A percentile compares a stretch with the other conserved stretches of the same genome.
Conservation (phyloP, 2,113 vertebrate species). For the Vimba vimba region DNA sequence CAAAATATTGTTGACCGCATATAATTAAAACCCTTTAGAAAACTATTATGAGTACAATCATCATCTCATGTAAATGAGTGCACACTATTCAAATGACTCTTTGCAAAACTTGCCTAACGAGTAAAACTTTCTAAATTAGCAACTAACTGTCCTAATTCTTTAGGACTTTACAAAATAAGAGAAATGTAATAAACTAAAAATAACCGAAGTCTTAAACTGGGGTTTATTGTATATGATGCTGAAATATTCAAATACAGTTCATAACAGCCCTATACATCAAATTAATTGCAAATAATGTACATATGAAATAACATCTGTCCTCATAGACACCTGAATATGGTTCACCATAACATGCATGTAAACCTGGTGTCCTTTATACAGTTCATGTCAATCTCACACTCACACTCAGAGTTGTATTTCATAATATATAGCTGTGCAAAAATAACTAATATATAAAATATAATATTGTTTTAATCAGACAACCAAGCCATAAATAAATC, state of each 20-base stretch:
- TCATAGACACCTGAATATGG: conserved; percentile 49
- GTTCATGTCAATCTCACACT: conserved; percentile 50
- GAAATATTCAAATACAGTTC: conserved; percentile 50
- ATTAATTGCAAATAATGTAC: conserved; percentile 63
- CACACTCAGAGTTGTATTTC: conserved; percentile 58
- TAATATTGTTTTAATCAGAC: conserved; percentile 76
- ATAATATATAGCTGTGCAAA: conserved; percentile 83
- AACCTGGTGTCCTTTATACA: conserved; percentile 65
- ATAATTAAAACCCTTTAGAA: not conserved
- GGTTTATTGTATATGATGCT: conserved; percentile 45
- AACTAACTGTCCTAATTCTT: not conserved
- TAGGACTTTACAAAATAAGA: not conserved
- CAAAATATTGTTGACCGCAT: not conserved
- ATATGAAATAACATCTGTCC: conserved; percentile 59
- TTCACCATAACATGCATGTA: conserved; percentile 56
- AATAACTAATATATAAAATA: conserved; percentile 83
- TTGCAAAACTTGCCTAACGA: no score
- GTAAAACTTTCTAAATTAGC: no score
- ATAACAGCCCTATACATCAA: conserved; percentile 47
- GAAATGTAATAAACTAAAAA: not conserved
- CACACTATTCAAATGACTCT: no score
- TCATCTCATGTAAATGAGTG: no score
- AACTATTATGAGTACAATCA: no score
- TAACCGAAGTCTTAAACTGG: conserved; percentile 24
- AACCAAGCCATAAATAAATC: conserved; percentile 82